These are phyloP conservation scores for Diachasma alloeum DNA, from an alignment of 1,140 invertebrate species.

Conservation along the genomic window DNA sequence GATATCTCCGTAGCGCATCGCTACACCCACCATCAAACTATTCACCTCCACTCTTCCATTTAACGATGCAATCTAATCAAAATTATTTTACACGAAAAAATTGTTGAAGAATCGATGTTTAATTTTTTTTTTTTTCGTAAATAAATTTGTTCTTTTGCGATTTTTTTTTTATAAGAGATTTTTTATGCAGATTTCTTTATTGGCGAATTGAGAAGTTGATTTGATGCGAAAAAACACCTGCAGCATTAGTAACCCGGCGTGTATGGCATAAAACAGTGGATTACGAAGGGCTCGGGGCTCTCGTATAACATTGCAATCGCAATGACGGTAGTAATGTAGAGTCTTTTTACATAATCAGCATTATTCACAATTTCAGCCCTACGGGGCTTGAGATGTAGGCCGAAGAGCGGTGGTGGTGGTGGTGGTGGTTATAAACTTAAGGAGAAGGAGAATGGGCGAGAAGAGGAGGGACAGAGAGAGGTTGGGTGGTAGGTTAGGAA, in stretches of 20 bases:
- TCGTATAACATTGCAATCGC: conserved; percentile 37
- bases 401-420: background rate
- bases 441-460: conserved; percentile 1
- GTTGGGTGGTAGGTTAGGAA: conserved; percentile 23
- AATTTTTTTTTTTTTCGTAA: background rate
- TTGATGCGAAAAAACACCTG: conserved; percentile 1
- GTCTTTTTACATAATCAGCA: conserved; percentile 34
- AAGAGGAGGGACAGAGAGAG: background rate
- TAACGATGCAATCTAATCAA: conserved; percentile 12
- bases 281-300: background rate
- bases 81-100: background rate
- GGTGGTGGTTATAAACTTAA: background rate
- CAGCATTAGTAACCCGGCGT: background rate
- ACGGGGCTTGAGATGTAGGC: background rate
- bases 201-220: background rate
- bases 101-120: background rate
- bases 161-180: background rate
- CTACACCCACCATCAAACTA: conserved; percentile 21
- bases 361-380: conserved; percentile 25
- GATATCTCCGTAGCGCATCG: conserved; percentile 44
- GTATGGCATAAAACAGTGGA: background rate
- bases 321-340: conserved; percentile 37
- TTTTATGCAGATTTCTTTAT: too few relatives aligned
- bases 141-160: background rate
- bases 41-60: conserved; percentile 19